A percentile compares a stretch with the other conserved stretches of the same genome.
Conservation (phyloP, 2,113 vertebrate genomes). For the Oenanthe oenanthe region DNA sequence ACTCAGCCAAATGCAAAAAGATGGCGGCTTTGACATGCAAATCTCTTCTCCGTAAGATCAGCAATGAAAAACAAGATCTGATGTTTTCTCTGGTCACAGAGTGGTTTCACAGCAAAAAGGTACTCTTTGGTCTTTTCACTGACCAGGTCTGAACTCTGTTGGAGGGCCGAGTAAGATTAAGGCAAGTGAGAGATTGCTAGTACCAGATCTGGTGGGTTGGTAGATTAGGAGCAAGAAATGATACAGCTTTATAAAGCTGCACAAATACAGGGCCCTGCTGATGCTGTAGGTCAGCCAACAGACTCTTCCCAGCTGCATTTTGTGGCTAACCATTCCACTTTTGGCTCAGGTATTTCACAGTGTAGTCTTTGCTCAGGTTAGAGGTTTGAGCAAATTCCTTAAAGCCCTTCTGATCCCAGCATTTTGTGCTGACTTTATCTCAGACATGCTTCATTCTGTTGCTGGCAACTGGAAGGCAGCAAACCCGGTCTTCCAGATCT, state of each 20-base stretch:
- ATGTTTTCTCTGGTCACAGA: conserved; percentile 82
- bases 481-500: neutral
- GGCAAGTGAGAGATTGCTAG: neutral
- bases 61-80: conserved; percentile 77
- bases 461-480: neutral
- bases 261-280: neutral
- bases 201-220: neutral
- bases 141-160: neutral
- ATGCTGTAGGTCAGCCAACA: neutral
- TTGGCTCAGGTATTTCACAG: neutral
- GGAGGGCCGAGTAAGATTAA: neutral
- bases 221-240: neutral
- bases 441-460: neutral
- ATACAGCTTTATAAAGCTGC: neutral
- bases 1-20: conserved; percentile 89
- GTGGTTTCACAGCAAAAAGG: conserved; percentile 90
- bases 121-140: conserved; percentile 42
- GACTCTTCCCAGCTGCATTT: neutral
- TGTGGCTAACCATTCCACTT: neutral
- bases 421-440: neutral
- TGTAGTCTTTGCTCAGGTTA: neutral
- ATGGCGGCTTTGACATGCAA: conserved; percentile 90
- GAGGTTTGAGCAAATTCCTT: neutral
- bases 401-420: neutral
- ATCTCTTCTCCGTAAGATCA: conserved; percentile 83